phyloP scores from a whole-genome alignment of 2,888 invertebrate species.

The Oasisia sp. region DNA sequence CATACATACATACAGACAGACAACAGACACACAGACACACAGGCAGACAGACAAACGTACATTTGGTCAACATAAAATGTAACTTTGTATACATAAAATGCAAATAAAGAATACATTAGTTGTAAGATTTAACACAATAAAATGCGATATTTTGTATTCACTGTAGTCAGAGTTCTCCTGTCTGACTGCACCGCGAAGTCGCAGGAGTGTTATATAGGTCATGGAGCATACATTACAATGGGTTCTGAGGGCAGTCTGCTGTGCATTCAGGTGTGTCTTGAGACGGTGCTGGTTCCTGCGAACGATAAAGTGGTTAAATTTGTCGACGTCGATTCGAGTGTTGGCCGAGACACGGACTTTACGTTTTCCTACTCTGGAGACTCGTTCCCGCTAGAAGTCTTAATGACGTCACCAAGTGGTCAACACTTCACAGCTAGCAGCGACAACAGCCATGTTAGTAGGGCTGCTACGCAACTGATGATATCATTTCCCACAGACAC shows the following conservation, averaged over 20 bases:
- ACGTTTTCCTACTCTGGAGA: constrained; percentile 36
- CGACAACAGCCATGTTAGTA: neutral
- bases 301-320: neutral
- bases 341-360: constrained; percentile 42
- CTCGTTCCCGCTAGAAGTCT: neutral
- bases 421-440: neutral
- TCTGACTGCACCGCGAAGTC: too few species aligned
- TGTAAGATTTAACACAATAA: too few species aligned
- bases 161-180: too few species aligned
- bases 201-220: too few species aligned
- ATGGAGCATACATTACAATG: neutral
- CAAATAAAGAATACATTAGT: too few species aligned
- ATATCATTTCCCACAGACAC: neutral
- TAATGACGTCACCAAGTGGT: neutral
- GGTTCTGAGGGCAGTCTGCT: neutral
- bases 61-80: too few species aligned
- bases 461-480: neutral
- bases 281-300: neutral
- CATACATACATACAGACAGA: too few species aligned
- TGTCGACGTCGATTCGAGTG: constrained; percentile 41
- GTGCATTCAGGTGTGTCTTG: neutral
- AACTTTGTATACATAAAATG: too few species aligned
- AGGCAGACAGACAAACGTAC: too few species aligned
- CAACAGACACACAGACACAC: too few species aligned
- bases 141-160: too few species aligned